These are phyloP conservation scores for Schizopygopsis pylzovi DNA, from an alignment of 2,797 vertebrate species.

Conservation along the genomic window DNA sequence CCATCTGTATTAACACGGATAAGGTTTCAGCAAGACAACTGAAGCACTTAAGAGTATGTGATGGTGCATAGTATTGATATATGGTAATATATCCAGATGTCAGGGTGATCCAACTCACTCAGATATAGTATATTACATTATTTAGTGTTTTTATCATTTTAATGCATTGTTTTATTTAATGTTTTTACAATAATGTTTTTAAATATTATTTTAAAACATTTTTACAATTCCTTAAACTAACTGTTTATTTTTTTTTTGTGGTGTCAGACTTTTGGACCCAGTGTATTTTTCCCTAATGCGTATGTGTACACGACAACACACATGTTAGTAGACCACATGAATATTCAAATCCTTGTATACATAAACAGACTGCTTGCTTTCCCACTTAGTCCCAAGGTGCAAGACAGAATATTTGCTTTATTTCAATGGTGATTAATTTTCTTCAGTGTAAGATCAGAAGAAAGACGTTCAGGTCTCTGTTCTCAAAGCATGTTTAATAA, in stretches of 20 bases:
- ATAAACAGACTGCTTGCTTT: conserved; percentile 43
- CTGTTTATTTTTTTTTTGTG: background rate
- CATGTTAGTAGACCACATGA: conserved; percentile 25
- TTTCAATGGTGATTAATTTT: conserved; percentile 43
- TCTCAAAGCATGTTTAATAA: conserved; percentile 22
- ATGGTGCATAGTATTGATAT: conserved; percentile 12
- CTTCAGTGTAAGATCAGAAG: background rate
- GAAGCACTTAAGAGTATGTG: conserved; percentile 28
- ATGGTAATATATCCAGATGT: background rate
- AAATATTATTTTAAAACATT: background rate
- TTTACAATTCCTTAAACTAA: background rate
- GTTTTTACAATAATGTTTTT: background rate
- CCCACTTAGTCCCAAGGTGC: conserved; percentile 32
- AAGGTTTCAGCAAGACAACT: conserved; percentile 18
- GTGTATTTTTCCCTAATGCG: background rate
- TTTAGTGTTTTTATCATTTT: background rate
- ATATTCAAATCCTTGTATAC: conserved; percentile 46
- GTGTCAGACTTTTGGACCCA: background rate
- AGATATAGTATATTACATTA: background rate
- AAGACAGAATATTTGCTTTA: conserved; percentile 4
- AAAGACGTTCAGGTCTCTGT: background rate
- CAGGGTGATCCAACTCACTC: background rate
- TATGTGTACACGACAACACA: conserved; percentile 8
- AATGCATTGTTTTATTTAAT: background rate
- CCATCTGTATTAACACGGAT: conserved; percentile 24